Evolutionary conservation across 2,888 invertebrate species (phyloP).

Genomic region (Eudasyphora cyanicolor): DNA sequence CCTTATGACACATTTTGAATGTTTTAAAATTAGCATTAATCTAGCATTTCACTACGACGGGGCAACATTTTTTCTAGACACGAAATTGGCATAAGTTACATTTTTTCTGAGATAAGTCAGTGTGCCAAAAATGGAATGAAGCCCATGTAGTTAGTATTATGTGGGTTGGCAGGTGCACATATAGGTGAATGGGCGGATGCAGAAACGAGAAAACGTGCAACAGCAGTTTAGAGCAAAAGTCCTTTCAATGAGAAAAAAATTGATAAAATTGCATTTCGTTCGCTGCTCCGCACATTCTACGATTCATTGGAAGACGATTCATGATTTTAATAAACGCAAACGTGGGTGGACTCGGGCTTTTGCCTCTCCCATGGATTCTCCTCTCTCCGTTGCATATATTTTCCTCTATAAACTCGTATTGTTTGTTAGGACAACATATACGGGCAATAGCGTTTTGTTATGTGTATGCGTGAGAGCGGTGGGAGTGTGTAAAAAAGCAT

Average conservation of each 20-base stretch:
- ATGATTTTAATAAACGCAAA: conserved; percentile 20
- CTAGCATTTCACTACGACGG: no score
- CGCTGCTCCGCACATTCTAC: conserved; percentile 13
- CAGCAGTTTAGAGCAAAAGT: conserved; percentile 21
- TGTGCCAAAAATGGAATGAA: no score
- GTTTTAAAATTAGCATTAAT: no score
- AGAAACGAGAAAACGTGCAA: conserved; percentile 46
- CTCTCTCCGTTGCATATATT: no score
- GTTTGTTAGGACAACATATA: background rate
- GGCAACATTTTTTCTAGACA: no score
- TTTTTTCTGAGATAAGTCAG: no score
- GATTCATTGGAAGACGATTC: conserved; percentile 23
- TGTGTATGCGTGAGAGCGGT: background rate
- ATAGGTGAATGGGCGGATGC: conserved; percentile 21
- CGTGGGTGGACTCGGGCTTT: background rate
- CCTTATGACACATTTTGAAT: no score
- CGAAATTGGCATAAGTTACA: no score
- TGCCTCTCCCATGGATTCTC: no score
- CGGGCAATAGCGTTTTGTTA: no score
- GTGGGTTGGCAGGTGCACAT: background rate
- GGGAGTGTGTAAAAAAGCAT: conserved; percentile 52
- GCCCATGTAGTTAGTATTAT: no score
- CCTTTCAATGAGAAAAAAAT: conserved; percentile 26
- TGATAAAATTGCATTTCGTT: conserved; percentile 21
- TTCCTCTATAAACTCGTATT: no score